Percentiles rank a stretch among this genome's conserved stretches.
phyloP scores from a whole-genome alignment of 1,140 invertebrate genomes.

The Ips nitidus region DNA sequence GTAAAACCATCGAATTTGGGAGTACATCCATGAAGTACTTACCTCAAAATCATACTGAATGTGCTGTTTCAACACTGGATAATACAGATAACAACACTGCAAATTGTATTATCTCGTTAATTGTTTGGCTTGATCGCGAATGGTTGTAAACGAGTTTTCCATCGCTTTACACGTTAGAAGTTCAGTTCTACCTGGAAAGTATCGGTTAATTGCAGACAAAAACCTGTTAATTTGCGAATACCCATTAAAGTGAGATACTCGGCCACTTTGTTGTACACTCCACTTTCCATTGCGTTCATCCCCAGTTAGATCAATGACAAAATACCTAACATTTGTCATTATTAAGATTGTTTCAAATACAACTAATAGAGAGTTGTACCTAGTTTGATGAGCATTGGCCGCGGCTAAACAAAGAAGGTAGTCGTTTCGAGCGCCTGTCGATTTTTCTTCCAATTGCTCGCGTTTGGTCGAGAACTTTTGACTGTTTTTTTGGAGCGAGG shows the following conservation, averaged over 20 bases:
- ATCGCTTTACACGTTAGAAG: constrained; percentile 88
- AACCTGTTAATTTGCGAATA: constrained; percentile 3
- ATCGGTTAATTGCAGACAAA: background rate
- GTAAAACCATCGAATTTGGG: no score
- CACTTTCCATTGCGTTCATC: constrained; percentile 83
- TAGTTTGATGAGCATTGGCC: constrained; percentile 93
- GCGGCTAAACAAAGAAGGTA: constrained; percentile 88
- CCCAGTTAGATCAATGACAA: constrained; percentile 83
- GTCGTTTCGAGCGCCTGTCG: constrained; percentile 91
- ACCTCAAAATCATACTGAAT: constrained; percentile 90
- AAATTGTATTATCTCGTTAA: constrained; percentile 91
- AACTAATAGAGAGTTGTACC: constrained; percentile 45
- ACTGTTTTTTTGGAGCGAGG: constrained; percentile 93
- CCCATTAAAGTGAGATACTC: constrained; percentile 38
- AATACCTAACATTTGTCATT: constrained; percentile 61
- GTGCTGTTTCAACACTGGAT: constrained; percentile 90
- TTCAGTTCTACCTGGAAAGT: constrained; percentile 75
- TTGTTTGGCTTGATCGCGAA: constrained; percentile 89
- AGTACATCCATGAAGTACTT: no score
- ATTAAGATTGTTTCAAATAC: background rate
- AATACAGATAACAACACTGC: constrained; percentile 89
- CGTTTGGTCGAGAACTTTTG: constrained; percentile 90
- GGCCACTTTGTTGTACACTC: constrained; percentile 84
- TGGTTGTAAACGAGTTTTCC: constrained; percentile 87
- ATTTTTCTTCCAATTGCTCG: constrained; percentile 91